Conservation (phyloP, 92 coral and sea anemone species). For the Porites cylindrica region DNA sequence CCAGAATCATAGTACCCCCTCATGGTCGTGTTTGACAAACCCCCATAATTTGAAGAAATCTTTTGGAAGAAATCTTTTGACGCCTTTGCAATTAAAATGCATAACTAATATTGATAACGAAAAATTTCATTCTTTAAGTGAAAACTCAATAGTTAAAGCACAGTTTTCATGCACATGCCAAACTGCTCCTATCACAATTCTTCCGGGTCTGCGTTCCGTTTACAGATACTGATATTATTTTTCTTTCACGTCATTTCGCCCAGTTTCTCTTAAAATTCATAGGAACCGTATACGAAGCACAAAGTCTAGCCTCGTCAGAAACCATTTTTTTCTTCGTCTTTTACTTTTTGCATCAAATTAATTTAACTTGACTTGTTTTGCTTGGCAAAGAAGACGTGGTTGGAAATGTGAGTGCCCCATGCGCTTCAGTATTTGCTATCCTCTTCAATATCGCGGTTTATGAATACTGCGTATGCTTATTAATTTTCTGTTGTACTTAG, state of each 20-base stretch:
- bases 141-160: not conserved
- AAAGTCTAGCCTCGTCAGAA: not conserved
- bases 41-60: not conserved
- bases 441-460: not conserved
- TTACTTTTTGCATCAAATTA: slow-evolving; percentile 13
- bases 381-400: not conserved
- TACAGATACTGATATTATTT: not conserved
- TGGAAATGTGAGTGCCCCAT: not conserved
- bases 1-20: not conserved
- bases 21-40: not conserved
- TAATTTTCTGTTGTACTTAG: slow-evolving; percentile 17
- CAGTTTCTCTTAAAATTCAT: not conserved
- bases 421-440: not conserved
- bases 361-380: not conserved
- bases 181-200: not conserved
- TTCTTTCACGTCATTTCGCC: not conserved
- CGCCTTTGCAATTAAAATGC: not conserved
- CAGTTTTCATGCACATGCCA: not conserved
- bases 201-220: not conserved
- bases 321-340: slow-evolving; percentile 15
- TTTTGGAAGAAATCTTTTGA: not conserved
- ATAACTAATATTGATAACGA: not conserved
- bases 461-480: slow-evolving; percentile 7
- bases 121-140: not conserved
- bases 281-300: not conserved